Percentiles rank a stretch among this genome's conserved stretches.
Evolutionary conservation across 53 echinoderm and acorn worm species (phyloP).

Genomic region (Temnopleurus reevesii): DNA sequence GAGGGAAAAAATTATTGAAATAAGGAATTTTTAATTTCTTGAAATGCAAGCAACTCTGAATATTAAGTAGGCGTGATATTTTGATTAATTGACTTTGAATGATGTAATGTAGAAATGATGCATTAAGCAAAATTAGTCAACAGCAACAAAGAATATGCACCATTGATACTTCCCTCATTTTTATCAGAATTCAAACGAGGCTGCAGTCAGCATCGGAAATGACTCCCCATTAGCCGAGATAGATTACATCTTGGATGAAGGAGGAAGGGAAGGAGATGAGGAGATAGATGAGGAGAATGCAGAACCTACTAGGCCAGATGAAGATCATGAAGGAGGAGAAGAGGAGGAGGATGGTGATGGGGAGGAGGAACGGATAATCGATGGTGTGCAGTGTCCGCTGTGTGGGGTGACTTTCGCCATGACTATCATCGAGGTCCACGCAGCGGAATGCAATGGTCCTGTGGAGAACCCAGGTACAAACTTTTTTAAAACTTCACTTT

Average conservation of each 20-base stretch:
- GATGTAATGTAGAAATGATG: too few relatives aligned
- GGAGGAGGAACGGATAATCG: constrained; percentile 18
- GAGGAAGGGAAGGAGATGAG: not conserved
- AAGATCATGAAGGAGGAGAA: constrained; percentile 16
- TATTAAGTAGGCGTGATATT: too few relatives aligned
- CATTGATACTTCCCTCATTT: too few relatives aligned
- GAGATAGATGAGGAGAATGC: not conserved
- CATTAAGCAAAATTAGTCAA: too few relatives aligned
- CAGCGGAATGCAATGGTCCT: constrained; percentile 84
- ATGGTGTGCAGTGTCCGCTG: constrained; percentile 84
- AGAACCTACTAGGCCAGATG: constrained; percentile 11
- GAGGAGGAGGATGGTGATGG: not conserved
- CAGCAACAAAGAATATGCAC: too few relatives aligned
- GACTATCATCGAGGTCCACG: constrained; percentile 81
- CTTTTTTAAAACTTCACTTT: too few relatives aligned
- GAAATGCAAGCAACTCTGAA: too few relatives aligned
- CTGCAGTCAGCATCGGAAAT: not conserved
- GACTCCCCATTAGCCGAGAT: not conserved
- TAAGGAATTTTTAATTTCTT: too few relatives aligned
- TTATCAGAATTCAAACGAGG: constrained; percentile 23
- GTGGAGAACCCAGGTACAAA: constrained; percentile 32
- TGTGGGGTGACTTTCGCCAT: constrained; percentile 74
- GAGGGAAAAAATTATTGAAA: too few relatives aligned
- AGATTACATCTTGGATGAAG: not conserved
- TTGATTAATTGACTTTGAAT: too few relatives aligned